A percentile compares a stretch with the other conserved stretches of the same genome.
These are phyloP conservation scores for Trichopoda pennipes DNA, from an alignment of 2,888 invertebrate species.

Conservation along the genomic window DNA sequence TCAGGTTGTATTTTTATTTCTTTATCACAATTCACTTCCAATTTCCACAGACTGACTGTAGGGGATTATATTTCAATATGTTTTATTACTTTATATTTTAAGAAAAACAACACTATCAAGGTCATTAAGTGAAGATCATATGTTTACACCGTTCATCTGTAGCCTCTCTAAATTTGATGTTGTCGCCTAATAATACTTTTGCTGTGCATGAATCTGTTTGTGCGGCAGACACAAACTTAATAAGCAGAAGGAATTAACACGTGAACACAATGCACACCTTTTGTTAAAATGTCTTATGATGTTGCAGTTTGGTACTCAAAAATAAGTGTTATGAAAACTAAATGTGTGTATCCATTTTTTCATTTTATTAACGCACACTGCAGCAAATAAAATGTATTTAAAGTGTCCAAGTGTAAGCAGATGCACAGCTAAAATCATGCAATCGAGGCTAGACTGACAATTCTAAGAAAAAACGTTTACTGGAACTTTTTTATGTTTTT, in stretches of 20 bases:
- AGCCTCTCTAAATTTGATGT: constrained; percentile 1
- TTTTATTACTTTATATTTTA: constrained; percentile 22
- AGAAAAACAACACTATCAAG: constrained; percentile 44
- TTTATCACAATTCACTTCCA: neutral
- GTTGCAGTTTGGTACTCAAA: constrained; percentile 1
- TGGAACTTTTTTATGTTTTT: no score
- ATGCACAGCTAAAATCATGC: neutral
- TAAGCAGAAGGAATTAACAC: constrained; percentile 59
- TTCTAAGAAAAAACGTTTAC: neutral
- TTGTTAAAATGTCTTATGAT: constrained; percentile 38
- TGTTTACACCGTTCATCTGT: constrained; percentile 44
- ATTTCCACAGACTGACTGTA: neutral
- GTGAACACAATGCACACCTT: constrained; percentile 61
- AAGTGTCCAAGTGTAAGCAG: neutral
- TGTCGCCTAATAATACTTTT: no score
- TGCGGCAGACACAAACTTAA: neutral
- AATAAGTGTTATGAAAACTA: constrained; percentile 52
- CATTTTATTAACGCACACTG: neutral
- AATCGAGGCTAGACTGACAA: neutral
- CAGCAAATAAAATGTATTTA: constrained; percentile 4
- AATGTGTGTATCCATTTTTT: constrained; percentile 26
- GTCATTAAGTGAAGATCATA: constrained; percentile 54
- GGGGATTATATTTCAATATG: neutral
- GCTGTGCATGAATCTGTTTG: neutral
- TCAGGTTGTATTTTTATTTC: no score